Evolutionary conservation across 2,888 invertebrate genomes (phyloP), one percentile per base, ranked within the genome.

Genomic region (Aricia artaxerxes): DNA sequence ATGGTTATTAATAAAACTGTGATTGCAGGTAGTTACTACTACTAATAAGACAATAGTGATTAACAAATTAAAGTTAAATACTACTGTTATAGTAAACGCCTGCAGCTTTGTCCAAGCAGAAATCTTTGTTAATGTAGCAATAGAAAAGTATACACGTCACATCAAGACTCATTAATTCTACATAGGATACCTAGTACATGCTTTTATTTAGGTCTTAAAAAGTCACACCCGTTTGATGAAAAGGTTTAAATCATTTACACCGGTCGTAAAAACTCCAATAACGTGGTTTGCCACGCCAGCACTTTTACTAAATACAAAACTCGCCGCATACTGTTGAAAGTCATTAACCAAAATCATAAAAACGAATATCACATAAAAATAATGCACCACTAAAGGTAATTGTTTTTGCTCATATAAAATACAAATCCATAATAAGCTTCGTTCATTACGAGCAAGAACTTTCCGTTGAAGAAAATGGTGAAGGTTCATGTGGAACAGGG

Each of bases 401-500:
- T 49, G 24, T 24, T 76, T 76, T 53, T 53, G 38, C 24, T 61
- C 24, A 24, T 61, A 61, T 61, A 61, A 61, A 61, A 61, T 61
- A 61, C 24, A 57, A 16, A 57, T 16, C 57, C 13, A 16, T 4
- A 57, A 16, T 57, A 16, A 57, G 57, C 57, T 16, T 16, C 1
- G 7, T 61, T 61, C 61, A 24, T 24, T 61, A 75, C 24, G n/a
- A 40, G 7, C 9, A 24, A 44, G 9, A 44, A 49, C 7, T 40
- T 44, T 38, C 13, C 9, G 24, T 73, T 73, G 44, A 24, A 73
- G 44, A 72, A 77, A 49, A 86, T 85, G 85, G 83, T 81, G n/a
- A 81, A 83, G 78, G 85, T 87, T 1, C 82, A 83, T 78, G 85
- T 88, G 7, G 79, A 85, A 6, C 85, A 88, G 79, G 88, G 88